Conservation (phyloP, 1,140 invertebrate species). For the Arctopsyche grandis region DNA sequence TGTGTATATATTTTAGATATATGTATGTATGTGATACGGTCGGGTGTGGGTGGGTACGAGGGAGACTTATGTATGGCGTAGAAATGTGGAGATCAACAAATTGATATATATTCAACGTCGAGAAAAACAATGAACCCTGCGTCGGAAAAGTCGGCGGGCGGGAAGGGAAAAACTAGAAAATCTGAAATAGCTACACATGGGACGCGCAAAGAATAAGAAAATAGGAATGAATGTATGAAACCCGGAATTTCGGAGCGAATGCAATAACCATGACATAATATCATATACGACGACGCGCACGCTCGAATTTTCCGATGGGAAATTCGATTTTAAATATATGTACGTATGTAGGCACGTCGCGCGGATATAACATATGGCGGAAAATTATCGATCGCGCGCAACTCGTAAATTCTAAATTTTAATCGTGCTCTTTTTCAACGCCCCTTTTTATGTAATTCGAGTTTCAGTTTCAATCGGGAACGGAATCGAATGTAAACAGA, state of each 20-base stretch:
- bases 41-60: not conserved
- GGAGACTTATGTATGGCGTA: conserved; percentile 4
- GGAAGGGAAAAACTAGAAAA: conserved; percentile 27
- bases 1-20: not conserved
- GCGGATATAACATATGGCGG: conserved; percentile 1
- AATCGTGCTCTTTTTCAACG: too few species aligned
- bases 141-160: not conserved
- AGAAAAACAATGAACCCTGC: conserved; percentile 8
- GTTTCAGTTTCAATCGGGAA: too few species aligned
- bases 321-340: conserved; percentile 15
- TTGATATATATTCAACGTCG: conserved; percentile 35
- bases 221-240: conserved; percentile 31
- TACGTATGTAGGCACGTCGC: not conserved
- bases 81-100: conserved; percentile 34
- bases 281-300: conserved; percentile 1
- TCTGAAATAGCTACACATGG: conserved; percentile 35
- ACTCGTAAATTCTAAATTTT: too few species aligned
- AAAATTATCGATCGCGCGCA: conserved; percentile 13
- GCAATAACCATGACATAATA: conserved; percentile 32
- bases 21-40: too few species aligned
- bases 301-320: not conserved
- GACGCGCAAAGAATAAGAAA: conserved; percentile 34
- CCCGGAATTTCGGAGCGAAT: conserved; percentile 30
- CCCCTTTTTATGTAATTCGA: too few species aligned
- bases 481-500: too few species aligned